These are phyloP conservation scores for Rana temporaria DNA, from an alignment of 2,113 vertebrate species.

Conservation along the genomic window DNA sequence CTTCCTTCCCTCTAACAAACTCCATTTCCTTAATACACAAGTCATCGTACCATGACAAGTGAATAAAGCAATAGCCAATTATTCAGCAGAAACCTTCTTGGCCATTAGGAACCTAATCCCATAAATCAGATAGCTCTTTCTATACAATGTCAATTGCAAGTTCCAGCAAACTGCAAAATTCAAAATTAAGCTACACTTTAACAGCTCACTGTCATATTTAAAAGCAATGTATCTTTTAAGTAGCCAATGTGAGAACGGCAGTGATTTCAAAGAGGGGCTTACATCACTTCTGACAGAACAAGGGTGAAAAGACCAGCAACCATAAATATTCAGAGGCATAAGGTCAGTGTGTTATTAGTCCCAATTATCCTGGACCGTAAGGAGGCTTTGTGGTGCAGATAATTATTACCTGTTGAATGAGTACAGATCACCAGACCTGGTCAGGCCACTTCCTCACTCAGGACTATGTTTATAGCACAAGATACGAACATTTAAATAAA, in stretches of 20 bases:
- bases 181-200: conserved; percentile 51
- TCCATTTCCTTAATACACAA: conserved; percentile 51
- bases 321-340: conserved; percentile 65
- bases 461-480: neutral
- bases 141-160: conserved; percentile 46
- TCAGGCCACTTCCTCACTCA: conserved; percentile 43
- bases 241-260: conserved; percentile 13
- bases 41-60: conserved; percentile 47
- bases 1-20: conserved; percentile 41
- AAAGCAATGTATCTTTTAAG: conserved; percentile 54
- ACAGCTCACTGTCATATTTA: conserved; percentile 40
- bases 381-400: conserved; percentile 64
- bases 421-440: conserved; percentile 63
- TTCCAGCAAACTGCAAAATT: conserved; percentile 43
- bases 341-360: conserved; percentile 70
- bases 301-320: conserved; percentile 56
- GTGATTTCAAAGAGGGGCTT: conserved; percentile 45
- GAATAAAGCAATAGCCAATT: conserved; percentile 57
- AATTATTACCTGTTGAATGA: conserved; percentile 69
- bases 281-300: conserved; percentile 49
- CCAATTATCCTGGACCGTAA: conserved; percentile 67
- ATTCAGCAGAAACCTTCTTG: conserved; percentile 50
- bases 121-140: conserved; percentile 55
- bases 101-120: conserved; percentile 52
- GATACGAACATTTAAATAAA: neutral